Evolutionary conservation across 2,797 vertebrate species (phyloP), one percentile per base, ranked within the genome.

Genomic region (Chelidonichthys spinosus): DNA sequence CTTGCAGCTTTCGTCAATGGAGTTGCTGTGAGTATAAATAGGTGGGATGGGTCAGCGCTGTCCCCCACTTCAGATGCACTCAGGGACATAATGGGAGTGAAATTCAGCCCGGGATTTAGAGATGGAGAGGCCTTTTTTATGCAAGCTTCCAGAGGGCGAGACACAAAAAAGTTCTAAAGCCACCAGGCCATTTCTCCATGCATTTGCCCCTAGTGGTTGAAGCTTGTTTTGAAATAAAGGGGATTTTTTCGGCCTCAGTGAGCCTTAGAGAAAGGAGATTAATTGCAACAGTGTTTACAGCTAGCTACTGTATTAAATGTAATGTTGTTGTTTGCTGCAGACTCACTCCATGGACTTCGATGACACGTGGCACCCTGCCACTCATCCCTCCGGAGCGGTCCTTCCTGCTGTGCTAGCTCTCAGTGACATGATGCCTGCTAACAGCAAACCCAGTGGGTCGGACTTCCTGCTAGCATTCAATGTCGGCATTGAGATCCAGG

Each of bases 341-440:
- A 93, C 95, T 75, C 97, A 97, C 85, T 96, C 97, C 44, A 97
- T 97, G 96, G 97, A 98, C 86, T 97, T 98, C 53, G 97, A 98
- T 9, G 97, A 98, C 64, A 97, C 96, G 4, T 97, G 97, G 97
- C 96, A 98, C 78, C 95, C 96, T 11, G 95, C 96, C 71, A 97
- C 97, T 14, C 97, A 98, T 61, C 96, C 97, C 0, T 97, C 96
- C 0, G 96, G 97, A 9, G 96, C 96, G 0, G 94, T 98, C 1
- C 93, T 97, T 46, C 96, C 96, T 0, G 95, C 95, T 75, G 92
- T 97, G 63, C 83, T 97, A 50, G 96, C 97, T 8, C 90, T 96
- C 79, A 94, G 94, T 61, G 95, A 97, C 88, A 95, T 97, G 96
- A 80, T 96, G 63, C 93, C 96, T 63, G 72, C 81, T 0, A 88